Base-by-base conservation (phyloP, 2,797 vertebrate genomes). In the Falco concolor region DNA sequence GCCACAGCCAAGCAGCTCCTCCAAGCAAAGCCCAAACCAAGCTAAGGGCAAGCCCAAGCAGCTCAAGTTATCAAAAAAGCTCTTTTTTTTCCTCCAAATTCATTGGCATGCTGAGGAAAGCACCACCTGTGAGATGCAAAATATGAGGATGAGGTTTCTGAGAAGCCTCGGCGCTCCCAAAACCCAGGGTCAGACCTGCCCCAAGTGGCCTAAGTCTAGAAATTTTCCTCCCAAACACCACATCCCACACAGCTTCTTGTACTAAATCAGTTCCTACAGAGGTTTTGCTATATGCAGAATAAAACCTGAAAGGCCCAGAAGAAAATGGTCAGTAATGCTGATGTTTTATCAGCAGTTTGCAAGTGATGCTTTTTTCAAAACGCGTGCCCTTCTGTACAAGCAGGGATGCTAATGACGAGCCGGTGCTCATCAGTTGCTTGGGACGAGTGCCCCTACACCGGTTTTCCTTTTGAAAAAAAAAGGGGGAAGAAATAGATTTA, bases 401-500 rank as follows among this genome's bases (percentile, higher is more conserved):
- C 50, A 0, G 63, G 69, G 81, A 82, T 63, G 45, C 69, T 79
- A 67, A 83, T 4, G 34, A 53, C 74, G 38, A 47, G 67, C 54
- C 24, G 1, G 42, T 18, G 20, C 53, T 85, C 92, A 27, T 67
- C 93, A 72, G 69, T 82, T 25, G 67, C 90, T 23, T 2, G 30
- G 19, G 10, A 49, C 2, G 2, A 45, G 19, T 6, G 40, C 50
- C 95, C 93, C 95, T 91, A 32, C 14, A 68, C 69, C 40, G 1
- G 49, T 89, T 44, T 47, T 79, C 86, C 94, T 60, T 79, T 87
- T 79, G 30, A 13, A 90, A 96, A 96, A 96, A 70, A 40, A 42
- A 42, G 38, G 38, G 22, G 22, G 23, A 79, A 91, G 93, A 95
- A 97, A 97, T 70, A 97, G 96, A 97, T 98, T 97, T 97, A 98